phyloP scores from a whole-genome alignment of 2,113 vertebrate species.

The Hemiscyllium ocellatum region DNA sequence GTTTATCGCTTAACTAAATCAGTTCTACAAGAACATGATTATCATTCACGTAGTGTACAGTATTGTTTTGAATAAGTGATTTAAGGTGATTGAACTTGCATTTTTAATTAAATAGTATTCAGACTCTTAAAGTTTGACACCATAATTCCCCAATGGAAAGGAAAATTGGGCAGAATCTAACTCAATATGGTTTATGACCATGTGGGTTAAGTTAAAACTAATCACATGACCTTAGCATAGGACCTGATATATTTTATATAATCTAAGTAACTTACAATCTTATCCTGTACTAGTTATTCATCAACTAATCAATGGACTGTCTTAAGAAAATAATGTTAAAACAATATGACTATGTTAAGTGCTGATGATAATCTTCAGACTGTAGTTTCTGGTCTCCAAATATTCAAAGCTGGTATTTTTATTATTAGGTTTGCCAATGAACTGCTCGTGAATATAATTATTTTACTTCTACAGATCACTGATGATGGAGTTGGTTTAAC shows the following conservation, averaged over 20 bases:
- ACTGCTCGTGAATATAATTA: neutral
- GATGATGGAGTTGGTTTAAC: neutral
- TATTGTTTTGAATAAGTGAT: neutral
- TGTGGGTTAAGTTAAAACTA: neutral
- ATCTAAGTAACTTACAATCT: neutral
- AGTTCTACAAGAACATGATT: neutral
- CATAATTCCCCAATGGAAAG: neutral
- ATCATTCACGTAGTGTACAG: neutral
- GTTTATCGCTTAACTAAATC: neutral
- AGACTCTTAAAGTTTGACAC: neutral
- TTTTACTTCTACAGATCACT: neutral
- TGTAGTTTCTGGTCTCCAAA: neutral
- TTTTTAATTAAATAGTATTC: neutral
- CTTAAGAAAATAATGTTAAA: neutral
- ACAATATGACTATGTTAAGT: neutral
- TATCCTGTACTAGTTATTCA: neutral
- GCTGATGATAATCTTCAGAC: neutral
- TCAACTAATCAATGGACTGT: neutral
- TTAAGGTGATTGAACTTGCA: neutral
- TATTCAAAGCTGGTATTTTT: neutral
- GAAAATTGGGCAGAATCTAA: neutral
- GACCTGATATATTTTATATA: neutral
- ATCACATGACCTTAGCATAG: neutral
- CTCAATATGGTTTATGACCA: neutral
- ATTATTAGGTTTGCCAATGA: neutral